These are phyloP conservation scores for Bryconaethiops microstoma DNA, from an alignment of 2,797 vertebrate genomes.

Conservation along the genomic window DNA sequence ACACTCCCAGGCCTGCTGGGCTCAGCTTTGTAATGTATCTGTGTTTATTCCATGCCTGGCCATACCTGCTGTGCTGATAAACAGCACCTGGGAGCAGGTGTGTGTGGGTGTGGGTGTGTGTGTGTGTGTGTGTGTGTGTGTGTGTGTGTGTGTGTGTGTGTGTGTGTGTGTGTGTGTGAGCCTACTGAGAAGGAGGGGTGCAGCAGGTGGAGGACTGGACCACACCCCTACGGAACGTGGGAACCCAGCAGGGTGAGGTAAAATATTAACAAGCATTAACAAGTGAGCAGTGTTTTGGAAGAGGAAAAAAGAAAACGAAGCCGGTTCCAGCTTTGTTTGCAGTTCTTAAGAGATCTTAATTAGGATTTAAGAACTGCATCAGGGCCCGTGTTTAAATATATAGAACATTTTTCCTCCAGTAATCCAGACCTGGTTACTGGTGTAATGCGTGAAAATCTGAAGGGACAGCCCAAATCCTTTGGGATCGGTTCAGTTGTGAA, in stretches of 20 bases:
- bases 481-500: background rate
- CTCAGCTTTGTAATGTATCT: background rate
- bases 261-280: conserved; percentile 34
- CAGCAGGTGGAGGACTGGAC: conserved; percentile 28
- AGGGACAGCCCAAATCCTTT: background rate
- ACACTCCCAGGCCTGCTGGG: conserved; percentile 1
- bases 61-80: conserved; percentile 24
- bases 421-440: background rate
- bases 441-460: background rate
- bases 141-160: no score
- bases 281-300: conserved; percentile 10
- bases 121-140: background rate
- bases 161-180: background rate
- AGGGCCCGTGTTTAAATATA: background rate
- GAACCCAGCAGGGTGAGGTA: conserved; percentile 30
- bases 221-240: conserved; percentile 38
- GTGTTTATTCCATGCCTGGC: background rate
- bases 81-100: conserved; percentile 44
- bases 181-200: conserved; percentile 14
- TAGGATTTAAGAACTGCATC: background rate
- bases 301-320: background rate
- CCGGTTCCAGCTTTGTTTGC: conserved; percentile 3
- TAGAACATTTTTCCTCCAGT: background rate
- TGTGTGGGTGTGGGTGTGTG: conserved; percentile 35
- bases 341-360: background rate